phyloP scores from a whole-genome alignment of 1,140 invertebrate species.

The Meloidogyne floridensis region DNA sequence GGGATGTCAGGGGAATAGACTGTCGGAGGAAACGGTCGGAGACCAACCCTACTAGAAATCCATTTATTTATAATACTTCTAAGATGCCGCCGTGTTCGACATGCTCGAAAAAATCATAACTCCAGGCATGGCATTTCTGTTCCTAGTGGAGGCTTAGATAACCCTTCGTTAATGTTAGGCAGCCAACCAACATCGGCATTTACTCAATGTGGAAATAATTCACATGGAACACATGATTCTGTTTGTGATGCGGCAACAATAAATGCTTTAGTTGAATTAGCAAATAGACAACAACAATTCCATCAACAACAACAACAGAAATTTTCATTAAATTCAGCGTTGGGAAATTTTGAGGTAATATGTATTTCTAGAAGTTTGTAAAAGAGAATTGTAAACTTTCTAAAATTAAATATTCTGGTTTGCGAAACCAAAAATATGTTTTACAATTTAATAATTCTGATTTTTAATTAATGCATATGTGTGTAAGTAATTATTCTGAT shows the following conservation, averaged over 20 bases:
- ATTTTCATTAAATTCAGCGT: constrained; percentile 12
- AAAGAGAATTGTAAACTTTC: too few species aligned
- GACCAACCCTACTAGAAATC: too few species aligned
- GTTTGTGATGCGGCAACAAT: neutral
- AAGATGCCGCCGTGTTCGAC: constrained; percentile 26
- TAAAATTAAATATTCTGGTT: too few species aligned
- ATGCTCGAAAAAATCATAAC: constrained; percentile 27
- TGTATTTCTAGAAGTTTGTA: too few species aligned
- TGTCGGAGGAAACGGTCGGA: too few species aligned
- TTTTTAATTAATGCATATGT: too few species aligned
- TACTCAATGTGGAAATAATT: neutral
- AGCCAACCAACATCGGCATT: constrained; percentile 12
- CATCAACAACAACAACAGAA: neutral
- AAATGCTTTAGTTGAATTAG: constrained; percentile 18
- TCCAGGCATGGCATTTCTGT: neutral
- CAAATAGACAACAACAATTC: constrained; percentile 14
- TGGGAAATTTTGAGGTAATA: constrained; percentile 18
- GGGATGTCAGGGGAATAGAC: too few species aligned
- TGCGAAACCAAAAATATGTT: too few species aligned
- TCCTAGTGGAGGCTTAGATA: constrained; percentile 11
- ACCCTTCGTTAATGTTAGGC: neutral
- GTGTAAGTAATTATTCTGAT: too few species aligned
- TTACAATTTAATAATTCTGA: too few species aligned
- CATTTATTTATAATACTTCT: too few species aligned
- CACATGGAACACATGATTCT: neutral